phyloP scores from a whole-genome alignment of 30 jellyfish, hydroid and myxozoan genomes.

The Mastigias papua region DNA sequence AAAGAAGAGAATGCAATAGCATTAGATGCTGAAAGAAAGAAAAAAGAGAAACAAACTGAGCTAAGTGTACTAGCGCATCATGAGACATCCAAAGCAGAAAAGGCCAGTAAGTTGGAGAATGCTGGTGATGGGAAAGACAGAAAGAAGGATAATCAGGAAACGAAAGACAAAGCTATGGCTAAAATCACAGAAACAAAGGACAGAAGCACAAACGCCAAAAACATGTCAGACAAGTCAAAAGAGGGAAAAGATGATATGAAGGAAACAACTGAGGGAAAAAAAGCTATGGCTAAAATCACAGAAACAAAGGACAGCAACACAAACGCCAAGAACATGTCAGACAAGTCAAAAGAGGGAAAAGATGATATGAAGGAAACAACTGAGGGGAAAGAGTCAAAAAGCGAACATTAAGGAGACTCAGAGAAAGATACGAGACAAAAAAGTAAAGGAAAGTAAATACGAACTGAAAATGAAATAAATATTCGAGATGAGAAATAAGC shows the following conservation, averaged over 20 bases:
- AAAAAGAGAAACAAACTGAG: not conserved
- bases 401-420: too few relatives aligned
- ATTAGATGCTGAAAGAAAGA: not conserved
- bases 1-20: constrained; percentile 5
- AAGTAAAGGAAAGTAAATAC: too few relatives aligned
- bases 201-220: not conserved
- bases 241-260: not conserved
- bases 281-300: not conserved
- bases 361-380: not conserved
- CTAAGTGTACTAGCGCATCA: not conserved
- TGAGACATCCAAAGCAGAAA: not conserved
- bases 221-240: not conserved
- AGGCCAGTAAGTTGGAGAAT: not conserved
- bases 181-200: not conserved
- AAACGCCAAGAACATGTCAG: not conserved
- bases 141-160: not conserved
- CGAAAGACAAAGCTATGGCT: not conserved
- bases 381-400: too few relatives aligned
- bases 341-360: not conserved
- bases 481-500: too few relatives aligned
- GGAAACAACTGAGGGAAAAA: not conserved
- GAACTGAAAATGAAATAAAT: too few relatives aligned
- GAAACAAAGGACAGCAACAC: not conserved
- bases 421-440: too few relatives aligned
- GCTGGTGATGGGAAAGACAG: not conserved